Base-by-base conservation (phyloP, 2,888 invertebrate species). In the Diloba caeruleocephala region DNA sequence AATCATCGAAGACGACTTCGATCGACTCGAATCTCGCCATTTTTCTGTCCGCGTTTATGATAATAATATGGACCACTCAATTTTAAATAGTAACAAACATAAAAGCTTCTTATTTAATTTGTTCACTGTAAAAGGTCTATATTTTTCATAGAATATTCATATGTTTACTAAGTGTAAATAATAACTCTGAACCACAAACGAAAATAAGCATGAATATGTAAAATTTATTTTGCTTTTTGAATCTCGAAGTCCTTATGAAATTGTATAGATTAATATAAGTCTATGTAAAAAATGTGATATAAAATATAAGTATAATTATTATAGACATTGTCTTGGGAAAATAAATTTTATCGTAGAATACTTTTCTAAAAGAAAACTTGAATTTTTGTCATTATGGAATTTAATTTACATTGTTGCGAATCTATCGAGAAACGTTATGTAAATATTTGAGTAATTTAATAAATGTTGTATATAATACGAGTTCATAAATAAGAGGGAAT, bases 251-350 rank as follows among this genome's bases (percentile, higher is more conserved):
- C 52, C 56, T 70, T 68, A 71, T 71, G 55, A 70, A 67, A 44
- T 23, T 76, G 76, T 76, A 76, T 61, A 76, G 73, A 74, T n/a
- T 60, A 63, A 51, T 29, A 43, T 73, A 58, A 57, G 58, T 75
- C 69, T 74, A 70, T 72, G 72, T 72, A 72, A 81, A 81, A 80
- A 81, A 80, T 81, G 81, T 81, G 80, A 81, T 81, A 81, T 81
- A 81, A 64, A 62, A 43, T 59, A 41, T 73, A 74, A 74, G 73
- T 43, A 61, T 65, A 68, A 65, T 68, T 67, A 58, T 59, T 37
- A 57, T 59, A 60, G 64, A 69, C 46, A 46, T 58, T 61, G 48
- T 68, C 62, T 73, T 59, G 59, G 38, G 51, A 56, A 34, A 54
- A 48, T 32, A 55, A 55, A 60, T 74, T 71, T 71, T 75, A 72